Conservation (phyloP, 2,888 invertebrate species). For the Diaprepes abbreviatus region DNA sequence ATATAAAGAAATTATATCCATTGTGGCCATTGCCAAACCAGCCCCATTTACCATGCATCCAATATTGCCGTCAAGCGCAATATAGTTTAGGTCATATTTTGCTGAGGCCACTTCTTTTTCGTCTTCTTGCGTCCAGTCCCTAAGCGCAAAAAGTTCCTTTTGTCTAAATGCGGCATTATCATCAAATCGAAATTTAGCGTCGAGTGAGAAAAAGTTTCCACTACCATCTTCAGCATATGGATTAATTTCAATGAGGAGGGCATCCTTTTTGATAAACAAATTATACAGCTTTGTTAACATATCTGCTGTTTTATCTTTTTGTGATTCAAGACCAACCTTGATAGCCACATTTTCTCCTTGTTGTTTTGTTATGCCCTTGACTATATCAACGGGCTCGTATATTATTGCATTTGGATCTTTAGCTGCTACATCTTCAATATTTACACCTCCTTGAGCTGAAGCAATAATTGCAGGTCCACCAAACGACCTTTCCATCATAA, state of each 20-base stretch:
- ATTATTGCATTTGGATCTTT: slow-evolving; percentile 93
- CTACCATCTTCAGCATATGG: slow-evolving; percentile 94
- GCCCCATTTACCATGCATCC: slow-evolving; percentile 98
- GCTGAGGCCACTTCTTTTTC: slow-evolving; percentile 92
- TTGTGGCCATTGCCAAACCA: slow-evolving; percentile 97
- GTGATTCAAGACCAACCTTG: slow-evolving; percentile 80
- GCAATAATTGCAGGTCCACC: slow-evolving; percentile 97
- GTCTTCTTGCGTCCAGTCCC: slow-evolving; percentile 94
- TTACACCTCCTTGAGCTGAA: slow-evolving; percentile 95
- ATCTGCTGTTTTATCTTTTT: slow-evolving; percentile 78
- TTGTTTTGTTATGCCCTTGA: slow-evolving; percentile 80
- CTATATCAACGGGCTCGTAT: slow-evolving; percentile 91
- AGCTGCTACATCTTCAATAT: slow-evolving; percentile 96
- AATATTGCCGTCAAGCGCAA: slow-evolving; percentile 93
- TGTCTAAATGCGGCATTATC: slow-evolving; percentile 95
- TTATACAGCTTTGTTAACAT: slow-evolving; percentile 88
- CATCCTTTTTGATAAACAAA: slow-evolving; percentile 90
- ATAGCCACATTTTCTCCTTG: slow-evolving; percentile 79
- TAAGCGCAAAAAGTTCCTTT: slow-evolving; percentile 84
- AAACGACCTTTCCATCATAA: no score
- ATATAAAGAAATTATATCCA: slow-evolving; percentile 97
- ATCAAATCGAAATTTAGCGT: slow-evolving; percentile 96
- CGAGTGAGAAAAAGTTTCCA: slow-evolving; percentile 86
- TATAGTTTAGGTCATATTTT: slow-evolving; percentile 92
- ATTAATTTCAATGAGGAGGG: slow-evolving; percentile 92